Evolutionary conservation across 2,888 invertebrate species (phyloP).

Genomic region (Criorhina ranunculi): DNA sequence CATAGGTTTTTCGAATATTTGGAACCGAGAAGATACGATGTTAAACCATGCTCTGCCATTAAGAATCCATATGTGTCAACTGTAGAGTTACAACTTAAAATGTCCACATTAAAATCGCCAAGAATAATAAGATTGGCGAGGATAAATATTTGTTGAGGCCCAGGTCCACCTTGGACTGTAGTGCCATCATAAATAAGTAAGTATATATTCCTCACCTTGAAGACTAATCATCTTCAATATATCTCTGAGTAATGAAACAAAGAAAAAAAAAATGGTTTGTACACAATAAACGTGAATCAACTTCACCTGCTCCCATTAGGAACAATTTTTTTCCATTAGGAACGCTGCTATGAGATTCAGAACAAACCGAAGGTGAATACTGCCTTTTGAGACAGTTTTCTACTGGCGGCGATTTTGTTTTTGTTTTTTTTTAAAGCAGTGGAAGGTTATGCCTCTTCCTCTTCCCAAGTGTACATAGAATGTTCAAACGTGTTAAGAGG

Average conservation of each 20-base stretch:
- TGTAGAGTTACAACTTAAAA: no score
- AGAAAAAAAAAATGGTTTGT: slow-evolving; percentile 16
- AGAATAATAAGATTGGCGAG: no score
- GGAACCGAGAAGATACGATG: slow-evolving; percentile 42
- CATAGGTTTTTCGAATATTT: slow-evolving; percentile 41
- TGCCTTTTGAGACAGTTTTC: slow-evolving; percentile 20
- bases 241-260: slow-evolving; percentile 6
- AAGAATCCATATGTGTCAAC: no score
- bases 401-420: slow-evolving; percentile 19
- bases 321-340: slow-evolving; percentile 26
- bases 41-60: no score
- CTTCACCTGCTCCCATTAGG: slow-evolving; percentile 31
- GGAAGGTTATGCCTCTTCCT: slow-evolving; percentile 27
- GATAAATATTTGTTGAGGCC: no score
- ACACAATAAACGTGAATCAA: slow-evolving; percentile 19
- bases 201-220: slow-evolving; percentile 12
- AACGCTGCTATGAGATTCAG: slow-evolving; percentile 15
- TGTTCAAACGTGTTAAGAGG: slow-evolving; percentile 56
- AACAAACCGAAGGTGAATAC: slow-evolving; percentile 20
- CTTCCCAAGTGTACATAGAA: slow-evolving; percentile 28
- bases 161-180: no score
- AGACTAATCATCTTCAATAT: slow-evolving; percentile 20
- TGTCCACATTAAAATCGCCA: no score
- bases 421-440: slow-evolving; percentile 9
- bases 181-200: no score